Conservation (phyloP, 2,797 vertebrate species). For the Falco rusticolus region DNA sequence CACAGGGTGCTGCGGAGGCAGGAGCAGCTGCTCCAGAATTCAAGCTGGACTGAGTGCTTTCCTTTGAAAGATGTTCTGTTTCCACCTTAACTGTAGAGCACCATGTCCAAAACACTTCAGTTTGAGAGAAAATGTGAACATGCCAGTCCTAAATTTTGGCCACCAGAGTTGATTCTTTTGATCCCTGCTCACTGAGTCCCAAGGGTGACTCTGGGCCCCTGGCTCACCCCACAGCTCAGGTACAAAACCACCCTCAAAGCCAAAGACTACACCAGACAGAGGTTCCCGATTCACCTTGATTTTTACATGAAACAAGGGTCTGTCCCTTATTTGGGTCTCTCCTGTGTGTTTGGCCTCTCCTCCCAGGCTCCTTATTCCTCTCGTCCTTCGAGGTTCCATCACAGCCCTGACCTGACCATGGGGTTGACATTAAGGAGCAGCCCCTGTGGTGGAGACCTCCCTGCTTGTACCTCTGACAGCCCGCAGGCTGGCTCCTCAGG, state of each 20-base stretch:
- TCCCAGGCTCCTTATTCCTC: neutral
- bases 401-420: neutral
- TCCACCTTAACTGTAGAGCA: neutral
- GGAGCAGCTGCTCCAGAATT: neutral
- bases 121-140: neutral
- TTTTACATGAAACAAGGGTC: neutral
- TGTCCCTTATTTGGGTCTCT: too few species aligned
- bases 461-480: neutral
- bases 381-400: neutral
- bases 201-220: neutral
- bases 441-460: neutral
- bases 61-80: neutral
- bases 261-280: neutral
- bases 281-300: neutral
- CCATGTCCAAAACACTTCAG: neutral
- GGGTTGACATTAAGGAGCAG: neutral
- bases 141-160: neutral
- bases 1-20: rapidly evolving
- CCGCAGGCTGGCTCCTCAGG: neutral
- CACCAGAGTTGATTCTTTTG: neutral
- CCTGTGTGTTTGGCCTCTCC: neutral
- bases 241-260: neutral
- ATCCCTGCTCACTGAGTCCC: neutral
- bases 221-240: neutral
- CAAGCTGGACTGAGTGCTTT: neutral